phyloP scores from a whole-genome alignment of 2,888 invertebrate species.

The Caenorhabditis sulstoni region DNA sequence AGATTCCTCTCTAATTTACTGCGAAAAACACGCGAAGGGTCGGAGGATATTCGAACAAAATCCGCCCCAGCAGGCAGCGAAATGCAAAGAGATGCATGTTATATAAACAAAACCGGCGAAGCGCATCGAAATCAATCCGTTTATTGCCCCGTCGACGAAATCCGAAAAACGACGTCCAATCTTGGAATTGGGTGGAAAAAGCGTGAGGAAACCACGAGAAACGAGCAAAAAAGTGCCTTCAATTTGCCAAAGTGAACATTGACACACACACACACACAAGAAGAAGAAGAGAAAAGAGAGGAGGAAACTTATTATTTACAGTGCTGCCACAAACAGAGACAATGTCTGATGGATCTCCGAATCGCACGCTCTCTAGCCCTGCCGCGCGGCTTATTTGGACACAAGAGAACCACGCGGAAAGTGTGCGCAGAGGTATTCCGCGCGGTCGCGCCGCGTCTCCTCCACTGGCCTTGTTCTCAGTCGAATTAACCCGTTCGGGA shows the following conservation, averaged over 20 bases:
- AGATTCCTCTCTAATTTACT: constrained; percentile 38
- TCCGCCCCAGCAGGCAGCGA: constrained; percentile 23
- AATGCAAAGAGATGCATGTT: constrained; percentile 31
- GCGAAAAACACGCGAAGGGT: constrained; percentile 15
- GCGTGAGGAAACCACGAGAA: constrained; percentile 11
- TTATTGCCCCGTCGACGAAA: constrained; percentile 35
- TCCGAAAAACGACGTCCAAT: constrained; percentile 21
- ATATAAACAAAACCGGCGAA: constrained; percentile 55
- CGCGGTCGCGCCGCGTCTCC: not conserved
- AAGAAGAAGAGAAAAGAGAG: not conserved
- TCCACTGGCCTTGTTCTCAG: constrained; percentile 47
- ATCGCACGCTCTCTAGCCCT: not conserved
- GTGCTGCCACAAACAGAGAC: constrained; percentile 34
- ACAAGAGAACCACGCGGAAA: constrained; percentile 1
- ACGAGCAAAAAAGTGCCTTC: constrained; percentile 22
- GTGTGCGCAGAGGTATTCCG: constrained; percentile 39
- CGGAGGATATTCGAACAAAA: constrained; percentile 45
- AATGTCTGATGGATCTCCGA: constrained; percentile 21
- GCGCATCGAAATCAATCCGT: constrained; percentile 58
- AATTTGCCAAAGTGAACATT: not conserved
- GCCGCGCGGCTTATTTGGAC: constrained; percentile 26
- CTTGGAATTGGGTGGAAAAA: constrained; percentile 16
- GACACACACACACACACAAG: constrained; percentile 1
- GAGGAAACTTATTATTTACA: constrained; percentile 41
- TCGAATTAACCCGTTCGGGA: constrained; percentile 45